These are phyloP conservation scores for Aphis craccivora DNA, from an alignment of 1,140 invertebrate genomes.

Conservation along the genomic window DNA sequence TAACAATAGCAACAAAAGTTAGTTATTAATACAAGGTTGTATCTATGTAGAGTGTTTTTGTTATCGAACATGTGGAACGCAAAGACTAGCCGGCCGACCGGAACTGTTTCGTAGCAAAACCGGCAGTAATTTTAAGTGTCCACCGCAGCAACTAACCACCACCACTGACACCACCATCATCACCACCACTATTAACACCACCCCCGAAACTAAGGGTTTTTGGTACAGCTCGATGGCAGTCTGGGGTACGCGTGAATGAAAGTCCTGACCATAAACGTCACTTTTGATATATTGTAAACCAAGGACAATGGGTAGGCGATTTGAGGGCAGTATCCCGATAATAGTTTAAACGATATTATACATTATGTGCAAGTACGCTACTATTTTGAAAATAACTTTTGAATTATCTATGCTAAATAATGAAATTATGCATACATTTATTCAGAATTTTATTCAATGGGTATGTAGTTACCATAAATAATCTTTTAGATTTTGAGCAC, in stretches of 20 bases:
- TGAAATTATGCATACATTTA: neutral
- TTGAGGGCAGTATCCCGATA: constrained; percentile 32
- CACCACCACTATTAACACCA: too few relatives aligned
- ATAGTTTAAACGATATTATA: constrained; percentile 7
- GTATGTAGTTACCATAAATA: neutral
- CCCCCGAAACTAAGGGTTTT: neutral
- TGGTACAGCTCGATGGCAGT: neutral
- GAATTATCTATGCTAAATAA: constrained; percentile 13
- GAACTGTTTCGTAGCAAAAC: constrained; percentile 27
- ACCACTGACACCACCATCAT: neutral
- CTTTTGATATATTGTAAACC: constrained; percentile 43
- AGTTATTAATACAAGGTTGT: constrained; percentile 12
- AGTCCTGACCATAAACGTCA: constrained; percentile 48
- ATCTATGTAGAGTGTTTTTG: neutral
- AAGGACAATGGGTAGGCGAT: constrained; percentile 22
- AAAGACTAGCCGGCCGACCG: neutral
- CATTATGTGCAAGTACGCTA: neutral
- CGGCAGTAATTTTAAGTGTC: constrained; percentile 48
- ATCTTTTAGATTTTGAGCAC: neutral
- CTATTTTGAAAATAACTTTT: neutral
- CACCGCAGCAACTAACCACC: neutral
- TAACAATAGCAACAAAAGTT: neutral
- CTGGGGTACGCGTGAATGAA: neutral
- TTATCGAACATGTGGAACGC: neutral
- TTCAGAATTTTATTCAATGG: neutral